Evolutionary conservation across 1,140 invertebrate genomes (phyloP).

Genomic region (Portunus trituberculatus): DNA sequence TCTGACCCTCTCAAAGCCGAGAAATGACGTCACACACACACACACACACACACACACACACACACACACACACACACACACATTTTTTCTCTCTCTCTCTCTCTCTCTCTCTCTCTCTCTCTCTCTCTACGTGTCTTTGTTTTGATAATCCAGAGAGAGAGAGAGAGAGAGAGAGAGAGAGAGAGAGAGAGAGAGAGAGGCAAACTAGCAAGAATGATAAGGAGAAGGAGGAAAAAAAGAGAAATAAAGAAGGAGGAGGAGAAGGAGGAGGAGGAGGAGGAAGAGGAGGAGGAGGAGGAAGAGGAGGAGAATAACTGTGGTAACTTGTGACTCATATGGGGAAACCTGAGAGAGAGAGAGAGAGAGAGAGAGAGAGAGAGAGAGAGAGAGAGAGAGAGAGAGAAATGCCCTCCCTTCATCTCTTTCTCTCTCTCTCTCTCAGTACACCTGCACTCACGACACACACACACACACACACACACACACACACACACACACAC

Average conservation of each 20-base stretch:
- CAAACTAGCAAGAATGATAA: neutral
- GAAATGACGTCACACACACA: no score
- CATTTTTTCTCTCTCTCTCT: no score
- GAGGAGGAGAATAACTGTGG: neutral
- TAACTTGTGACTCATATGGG: no score
- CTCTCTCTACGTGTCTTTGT: no score
- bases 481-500: no score
- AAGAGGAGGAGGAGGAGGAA: neutral
- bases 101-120: no score
- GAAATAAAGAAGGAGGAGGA: neutral
- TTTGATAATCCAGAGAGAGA: no score
- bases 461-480: no score
- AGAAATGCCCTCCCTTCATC: neutral
- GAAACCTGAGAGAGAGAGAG: neutral
- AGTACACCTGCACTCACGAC: no score
- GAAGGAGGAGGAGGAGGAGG: neutral
- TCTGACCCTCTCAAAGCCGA: no score
- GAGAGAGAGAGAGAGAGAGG: conserved; percentile 10
- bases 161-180: neutral
- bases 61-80: no score
- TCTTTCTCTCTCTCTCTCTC: neutral
- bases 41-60: no score
- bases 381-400: conserved; percentile 20
- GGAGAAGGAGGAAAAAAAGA: neutral
- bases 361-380: conserved; percentile 20